Percentiles rank a stretch among this genome's conserved stretches.
Conservation (phyloP, 1,140 invertebrate genomes). For the Venturia canescens region DNA sequence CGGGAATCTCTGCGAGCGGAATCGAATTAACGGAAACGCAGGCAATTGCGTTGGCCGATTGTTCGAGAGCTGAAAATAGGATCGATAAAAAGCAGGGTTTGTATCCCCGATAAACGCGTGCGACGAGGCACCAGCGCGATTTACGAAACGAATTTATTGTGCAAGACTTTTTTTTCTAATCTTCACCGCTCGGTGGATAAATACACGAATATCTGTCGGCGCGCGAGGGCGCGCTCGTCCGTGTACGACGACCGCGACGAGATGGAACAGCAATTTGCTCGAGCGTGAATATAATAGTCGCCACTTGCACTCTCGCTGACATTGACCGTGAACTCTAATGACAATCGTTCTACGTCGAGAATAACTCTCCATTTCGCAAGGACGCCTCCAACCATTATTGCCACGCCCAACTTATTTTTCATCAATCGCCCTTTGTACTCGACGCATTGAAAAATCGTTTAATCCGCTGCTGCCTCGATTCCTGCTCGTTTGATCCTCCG, state of each 20-base stretch:
- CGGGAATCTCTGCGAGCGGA: too few relatives aligned
- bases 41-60: too few relatives aligned
- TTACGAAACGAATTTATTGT: too few relatives aligned
- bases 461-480: too few relatives aligned
- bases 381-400: not conserved
- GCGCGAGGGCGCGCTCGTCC: too few relatives aligned
- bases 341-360: conserved; percentile 11
- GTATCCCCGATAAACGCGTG: too few relatives aligned
- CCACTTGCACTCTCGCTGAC: conserved; percentile 11
- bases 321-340: conserved; percentile 38
- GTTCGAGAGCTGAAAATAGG: too few relatives aligned
- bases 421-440: not conserved
- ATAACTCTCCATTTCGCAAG: conserved; percentile 2
- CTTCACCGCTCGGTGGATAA: not conserved
- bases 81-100: too few relatives aligned
- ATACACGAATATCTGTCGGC: too few relatives aligned
- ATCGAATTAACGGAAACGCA: too few relatives aligned
- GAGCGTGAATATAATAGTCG: not conserved
- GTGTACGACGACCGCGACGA: not conserved
- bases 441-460: not conserved
- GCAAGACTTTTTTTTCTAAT: not conserved
- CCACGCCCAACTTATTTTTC: not conserved
- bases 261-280: conserved; percentile 10
- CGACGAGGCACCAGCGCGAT: too few relatives aligned
- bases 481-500: too few relatives aligned